phyloP scores from a whole-genome alignment of 1,140 invertebrate genomes.

The Drosophila watanabei region DNA sequence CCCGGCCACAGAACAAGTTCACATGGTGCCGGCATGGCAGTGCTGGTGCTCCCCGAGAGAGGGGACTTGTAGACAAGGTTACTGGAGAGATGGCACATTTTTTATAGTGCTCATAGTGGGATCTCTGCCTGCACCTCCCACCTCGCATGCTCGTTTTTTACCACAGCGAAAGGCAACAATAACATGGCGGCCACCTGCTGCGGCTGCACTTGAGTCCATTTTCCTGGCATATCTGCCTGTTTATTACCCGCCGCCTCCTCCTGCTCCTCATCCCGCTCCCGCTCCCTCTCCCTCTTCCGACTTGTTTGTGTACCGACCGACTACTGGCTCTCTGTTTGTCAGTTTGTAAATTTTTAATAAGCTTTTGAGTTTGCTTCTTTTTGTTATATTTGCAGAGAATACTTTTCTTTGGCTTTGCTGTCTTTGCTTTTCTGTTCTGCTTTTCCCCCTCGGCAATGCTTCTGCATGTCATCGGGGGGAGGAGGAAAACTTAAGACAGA shows the following conservation, averaged over 20 bases:
- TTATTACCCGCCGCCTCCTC: slow-evolving; percentile 35
- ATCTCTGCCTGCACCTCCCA: slow-evolving; percentile 30
- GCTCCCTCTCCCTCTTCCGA: too few relatives aligned
- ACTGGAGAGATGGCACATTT: slow-evolving; percentile 70
- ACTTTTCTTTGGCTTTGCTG: slow-evolving; percentile 28
- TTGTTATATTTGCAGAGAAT: slow-evolving; percentile 20
- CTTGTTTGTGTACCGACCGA: slow-evolving; percentile 13
- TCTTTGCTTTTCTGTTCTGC: not conserved
- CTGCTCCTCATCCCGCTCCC: not conserved
- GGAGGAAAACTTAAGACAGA: not conserved
- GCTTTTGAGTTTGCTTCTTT: slow-evolving; percentile 62
- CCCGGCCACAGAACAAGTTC: slow-evolving; percentile 13
- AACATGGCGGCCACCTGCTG: slow-evolving; percentile 79
- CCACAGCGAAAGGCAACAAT: slow-evolving; percentile 53
- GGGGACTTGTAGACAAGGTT: slow-evolving; percentile 71
- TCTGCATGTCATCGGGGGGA: slow-evolving; percentile 27
- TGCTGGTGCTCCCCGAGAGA: slow-evolving; percentile 23
- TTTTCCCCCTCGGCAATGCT: slow-evolving; percentile 23
- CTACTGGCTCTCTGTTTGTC: slow-evolving; percentile 45
- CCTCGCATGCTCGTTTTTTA: not conserved
- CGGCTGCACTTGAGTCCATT: slow-evolving; percentile 80
- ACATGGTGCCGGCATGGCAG: not conserved
- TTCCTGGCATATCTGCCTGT: slow-evolving; percentile 57
- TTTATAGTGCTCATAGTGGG: slow-evolving; percentile 49
- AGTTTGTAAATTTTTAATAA: slow-evolving; percentile 79